Percentiles rank a stretch among this genome's conserved stretches.
Conservation (phyloP, 2,113 vertebrate species). For the Numenius arquata region DNA sequence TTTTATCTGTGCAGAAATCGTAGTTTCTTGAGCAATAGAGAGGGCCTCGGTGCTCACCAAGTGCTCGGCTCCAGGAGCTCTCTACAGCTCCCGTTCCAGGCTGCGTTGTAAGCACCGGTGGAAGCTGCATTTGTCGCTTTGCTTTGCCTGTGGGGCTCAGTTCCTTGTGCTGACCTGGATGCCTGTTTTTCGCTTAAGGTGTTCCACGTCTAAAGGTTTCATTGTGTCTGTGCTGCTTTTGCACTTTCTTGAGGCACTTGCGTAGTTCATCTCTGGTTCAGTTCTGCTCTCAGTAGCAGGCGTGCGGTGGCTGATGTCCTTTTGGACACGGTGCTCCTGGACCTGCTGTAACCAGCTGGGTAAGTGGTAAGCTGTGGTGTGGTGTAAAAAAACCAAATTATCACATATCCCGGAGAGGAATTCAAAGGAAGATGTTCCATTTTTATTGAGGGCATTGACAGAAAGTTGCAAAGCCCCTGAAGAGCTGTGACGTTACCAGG, state of each 20-base stretch:
- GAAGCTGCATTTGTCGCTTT: background rate
- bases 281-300: background rate
- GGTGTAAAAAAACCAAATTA: background rate
- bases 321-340: rapidly evolving
- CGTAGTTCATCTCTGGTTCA: background rate
- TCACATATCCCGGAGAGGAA: background rate
- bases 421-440: background rate
- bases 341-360: background rate
- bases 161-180: background rate
- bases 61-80: background rate
- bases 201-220: background rate
- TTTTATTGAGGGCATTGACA: background rate
- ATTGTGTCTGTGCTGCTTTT: background rate
- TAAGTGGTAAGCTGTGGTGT: background rate
- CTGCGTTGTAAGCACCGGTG: background rate
- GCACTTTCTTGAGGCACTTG: background rate
- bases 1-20: background rate
- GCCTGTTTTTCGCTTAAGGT: background rate
- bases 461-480: background rate
- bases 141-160: background rate
- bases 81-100: background rate
- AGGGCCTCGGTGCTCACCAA: background rate
- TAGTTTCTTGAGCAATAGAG: background rate
- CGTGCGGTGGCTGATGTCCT: background rate
- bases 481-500: background rate